A percentile compares a stretch with the other conserved stretches of the same genome.
These are phyloP conservation scores for Endomychus coccineus DNA, from an alignment of 2,888 invertebrate genomes.

Conservation along the genomic window DNA sequence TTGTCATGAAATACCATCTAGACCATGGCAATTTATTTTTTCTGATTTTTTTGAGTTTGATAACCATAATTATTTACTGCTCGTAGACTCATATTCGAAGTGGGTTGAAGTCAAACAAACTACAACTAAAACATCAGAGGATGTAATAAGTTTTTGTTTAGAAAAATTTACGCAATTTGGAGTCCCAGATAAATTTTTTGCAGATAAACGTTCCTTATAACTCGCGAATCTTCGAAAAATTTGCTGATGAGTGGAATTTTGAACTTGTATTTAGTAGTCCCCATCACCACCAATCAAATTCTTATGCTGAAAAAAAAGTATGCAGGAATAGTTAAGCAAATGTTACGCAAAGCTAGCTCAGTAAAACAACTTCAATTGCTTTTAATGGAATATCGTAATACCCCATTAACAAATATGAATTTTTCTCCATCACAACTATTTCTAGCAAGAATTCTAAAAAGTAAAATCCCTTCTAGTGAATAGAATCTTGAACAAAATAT, in stretches of 20 bases:
- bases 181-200: slow-evolving; percentile 2
- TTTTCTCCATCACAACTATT: slow-evolving; percentile 5
- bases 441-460: background rate
- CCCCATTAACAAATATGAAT: background rate
- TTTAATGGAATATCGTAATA: slow-evolving; percentile 7
- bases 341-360: slow-evolving; percentile 5
- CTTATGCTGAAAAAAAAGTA: slow-evolving; percentile 2
- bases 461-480: slow-evolving; percentile 2
- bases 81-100: slow-evolving; percentile 5
- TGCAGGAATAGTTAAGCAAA: background rate
- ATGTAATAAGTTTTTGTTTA: background rate
- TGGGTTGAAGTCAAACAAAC: background rate
- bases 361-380: slow-evolving; percentile 1
- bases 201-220: slow-evolving; percentile 6
- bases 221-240: background rate
- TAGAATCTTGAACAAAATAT: background rate
- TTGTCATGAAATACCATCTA: slow-evolving; percentile 24
- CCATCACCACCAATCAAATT: slow-evolving; percentile 7
- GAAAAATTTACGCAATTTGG: slow-evolving; percentile 7
- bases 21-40: slow-evolving; percentile 28
- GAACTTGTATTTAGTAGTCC: slow-evolving; percentile 5
- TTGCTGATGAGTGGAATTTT: slow-evolving; percentile 4
- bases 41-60: slow-evolving; percentile 29
- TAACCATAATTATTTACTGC: slow-evolving; percentile 13
- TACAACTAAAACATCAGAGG: slow-evolving; percentile 1